These are phyloP conservation scores for Atta texana DNA, from an alignment of 1,140 invertebrate genomes.

Conservation along the genomic window DNA sequence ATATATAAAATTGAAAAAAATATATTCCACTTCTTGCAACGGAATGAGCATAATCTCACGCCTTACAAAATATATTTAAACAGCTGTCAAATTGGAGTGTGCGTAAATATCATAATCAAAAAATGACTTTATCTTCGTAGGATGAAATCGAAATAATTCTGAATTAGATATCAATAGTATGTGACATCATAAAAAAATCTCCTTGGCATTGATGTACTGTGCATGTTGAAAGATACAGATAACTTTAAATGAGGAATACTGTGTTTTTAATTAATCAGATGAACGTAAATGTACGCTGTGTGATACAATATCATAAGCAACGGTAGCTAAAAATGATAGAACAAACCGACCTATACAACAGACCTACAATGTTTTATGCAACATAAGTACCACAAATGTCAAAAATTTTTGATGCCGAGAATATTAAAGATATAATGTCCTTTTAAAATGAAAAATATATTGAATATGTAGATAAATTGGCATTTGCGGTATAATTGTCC, in stretches of 20 bases:
- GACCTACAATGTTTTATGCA: slow-evolving; percentile 51
- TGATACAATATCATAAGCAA: slow-evolving; percentile 58
- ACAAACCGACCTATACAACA: slow-evolving; percentile 56
- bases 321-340: slow-evolving; percentile 58
- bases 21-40: slow-evolving; percentile 29
- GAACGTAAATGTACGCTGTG: slow-evolving; percentile 49
- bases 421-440: not conserved
- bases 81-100: slow-evolving; percentile 23
- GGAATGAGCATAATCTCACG: slow-evolving; percentile 42
- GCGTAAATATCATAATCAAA: slow-evolving; percentile 48
- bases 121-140: slow-evolving; percentile 40
- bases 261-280: slow-evolving; percentile 51
- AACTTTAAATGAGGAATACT: slow-evolving; percentile 21
- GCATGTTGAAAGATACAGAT: slow-evolving; percentile 23
- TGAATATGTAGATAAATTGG: not conserved
- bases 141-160: slow-evolving; percentile 21
- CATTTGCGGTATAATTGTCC: slow-evolving; percentile 45
- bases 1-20: slow-evolving; percentile 22
- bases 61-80: slow-evolving; percentile 42
- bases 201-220: slow-evolving; percentile 37
- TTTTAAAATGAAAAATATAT: not conserved
- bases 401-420: not conserved
- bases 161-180: slow-evolving; percentile 43
- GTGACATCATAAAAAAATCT: slow-evolving; percentile 4
- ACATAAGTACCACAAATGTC: slow-evolving; percentile 43